phyloP scores from a whole-genome alignment of 2,888 invertebrate genomes.

The Ectemnius cavifrons region DNA sequence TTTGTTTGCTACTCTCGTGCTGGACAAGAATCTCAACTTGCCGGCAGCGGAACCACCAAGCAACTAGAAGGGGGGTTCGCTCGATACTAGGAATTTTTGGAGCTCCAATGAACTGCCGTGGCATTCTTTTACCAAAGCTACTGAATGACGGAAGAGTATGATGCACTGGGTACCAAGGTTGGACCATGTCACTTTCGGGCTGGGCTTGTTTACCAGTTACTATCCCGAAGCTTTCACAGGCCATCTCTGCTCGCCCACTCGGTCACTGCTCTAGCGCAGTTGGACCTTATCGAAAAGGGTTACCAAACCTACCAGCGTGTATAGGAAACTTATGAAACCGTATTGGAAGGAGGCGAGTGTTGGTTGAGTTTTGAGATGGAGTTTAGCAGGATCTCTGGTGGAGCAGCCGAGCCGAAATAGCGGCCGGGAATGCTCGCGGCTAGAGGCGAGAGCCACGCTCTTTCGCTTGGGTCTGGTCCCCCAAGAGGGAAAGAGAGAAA shows the following conservation, averaged over 20 bases:
- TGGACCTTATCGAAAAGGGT: no score
- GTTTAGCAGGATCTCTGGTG: conserved; percentile 57
- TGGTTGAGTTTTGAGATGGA: conserved; percentile 36
- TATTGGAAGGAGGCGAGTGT: conserved; percentile 2
- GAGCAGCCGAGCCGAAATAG: conserved; percentile 51
- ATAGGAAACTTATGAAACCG: no score
- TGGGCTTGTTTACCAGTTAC: background rate
- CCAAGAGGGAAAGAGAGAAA: conserved; percentile 20
- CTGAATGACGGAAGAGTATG: background rate
- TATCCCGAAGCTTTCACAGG: no score
- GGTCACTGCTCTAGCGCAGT: no score
- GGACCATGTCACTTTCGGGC: background rate
- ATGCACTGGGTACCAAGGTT: background rate
- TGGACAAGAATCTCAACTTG: conserved; percentile 50
- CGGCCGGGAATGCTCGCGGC: conserved; percentile 62
- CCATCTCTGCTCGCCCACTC: no score
- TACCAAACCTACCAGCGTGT: no score
- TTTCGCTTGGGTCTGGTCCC: conserved; percentile 63
- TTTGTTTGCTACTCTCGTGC: conserved; percentile 54
- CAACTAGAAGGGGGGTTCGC: conserved; percentile 18
- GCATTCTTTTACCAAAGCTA: background rate
- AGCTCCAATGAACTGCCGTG: background rate
- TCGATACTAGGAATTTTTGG: conserved; percentile 56
- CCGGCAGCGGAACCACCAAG: conserved; percentile 31
- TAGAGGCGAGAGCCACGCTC: conserved; percentile 55